These are phyloP conservation scores for Gortyna flavago DNA, from an alignment of 2,888 invertebrate species.

Conservation along the genomic window DNA sequence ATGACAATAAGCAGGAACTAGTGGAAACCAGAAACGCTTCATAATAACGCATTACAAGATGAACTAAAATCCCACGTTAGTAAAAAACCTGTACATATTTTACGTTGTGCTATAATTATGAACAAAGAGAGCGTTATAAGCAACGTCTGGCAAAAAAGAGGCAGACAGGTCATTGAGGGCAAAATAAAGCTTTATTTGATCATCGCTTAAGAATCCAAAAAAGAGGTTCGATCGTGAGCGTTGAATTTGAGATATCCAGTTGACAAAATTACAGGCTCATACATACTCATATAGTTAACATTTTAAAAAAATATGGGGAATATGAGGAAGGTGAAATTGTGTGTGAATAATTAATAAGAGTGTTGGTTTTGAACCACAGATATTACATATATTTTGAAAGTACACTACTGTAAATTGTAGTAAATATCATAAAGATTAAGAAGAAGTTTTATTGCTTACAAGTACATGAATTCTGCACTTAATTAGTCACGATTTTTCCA, in stretches of 20 bases:
- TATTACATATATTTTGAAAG: background rate
- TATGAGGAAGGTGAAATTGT: too few relatives aligned
- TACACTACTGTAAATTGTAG: background rate
- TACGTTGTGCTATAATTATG: conserved; percentile 55
- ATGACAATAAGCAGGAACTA: conserved; percentile 66
- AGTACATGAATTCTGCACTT: conserved; percentile 34
- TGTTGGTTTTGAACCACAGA: background rate
- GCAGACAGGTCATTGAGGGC: conserved; percentile 51
- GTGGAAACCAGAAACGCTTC: conserved; percentile 62
- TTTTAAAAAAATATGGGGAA: too few relatives aligned
- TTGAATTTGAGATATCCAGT: conserved; percentile 8
- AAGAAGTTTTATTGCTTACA: conserved; percentile 29
- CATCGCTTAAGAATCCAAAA: conserved; percentile 50
- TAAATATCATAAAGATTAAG: background rate
- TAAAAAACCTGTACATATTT: conserved; percentile 61
- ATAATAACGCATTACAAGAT: conserved; percentile 60
- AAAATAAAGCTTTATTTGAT: conserved; percentile 48
- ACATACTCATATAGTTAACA: background rate
- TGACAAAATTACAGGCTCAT: background rate
- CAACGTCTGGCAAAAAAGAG: conserved; percentile 51
- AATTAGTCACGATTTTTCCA: conserved; percentile 27
- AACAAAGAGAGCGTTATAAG: conserved; percentile 61
- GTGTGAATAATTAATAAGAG: too few relatives aligned
- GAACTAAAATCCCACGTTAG: conserved; percentile 65
- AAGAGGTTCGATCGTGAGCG: conserved; percentile 31